Conservation (phyloP, 2,797 vertebrate species). For the Tragopan temminckii region DNA sequence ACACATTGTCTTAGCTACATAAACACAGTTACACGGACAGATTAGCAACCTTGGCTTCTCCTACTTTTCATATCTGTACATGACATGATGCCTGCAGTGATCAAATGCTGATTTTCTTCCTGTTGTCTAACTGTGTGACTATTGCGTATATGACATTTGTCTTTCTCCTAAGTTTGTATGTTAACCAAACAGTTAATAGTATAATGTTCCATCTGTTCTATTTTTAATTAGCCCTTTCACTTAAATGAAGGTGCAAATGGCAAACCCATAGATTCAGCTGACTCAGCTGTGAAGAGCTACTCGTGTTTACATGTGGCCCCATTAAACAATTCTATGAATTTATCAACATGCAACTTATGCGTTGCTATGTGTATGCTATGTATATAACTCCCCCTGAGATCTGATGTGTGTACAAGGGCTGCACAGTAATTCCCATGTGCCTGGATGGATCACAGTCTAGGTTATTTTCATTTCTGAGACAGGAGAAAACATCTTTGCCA, state of each 20-base stretch:
- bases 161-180: background rate
- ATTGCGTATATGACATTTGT: background rate
- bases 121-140: background rate
- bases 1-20: background rate
- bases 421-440: background rate
- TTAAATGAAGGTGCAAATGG: constrained; percentile 22
- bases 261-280: background rate
- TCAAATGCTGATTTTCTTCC: background rate
- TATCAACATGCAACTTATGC: background rate
- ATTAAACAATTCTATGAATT: constrained; percentile 16
- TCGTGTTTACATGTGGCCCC: background rate
- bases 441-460: background rate
- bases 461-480: background rate
- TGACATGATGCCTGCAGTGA: background rate
- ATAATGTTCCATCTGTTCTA: background rate
- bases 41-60: background rate
- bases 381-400: background rate
- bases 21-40: background rate
- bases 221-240: constrained; percentile 34
- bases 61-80: background rate
- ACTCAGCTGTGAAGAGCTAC: background rate
- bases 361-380: background rate
- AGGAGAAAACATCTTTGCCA: background rate
- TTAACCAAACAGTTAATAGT: background rate
- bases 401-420: background rate